phyloP scores from a whole-genome alignment of 2,888 invertebrate genomes.

The Macaria liturata region DNA sequence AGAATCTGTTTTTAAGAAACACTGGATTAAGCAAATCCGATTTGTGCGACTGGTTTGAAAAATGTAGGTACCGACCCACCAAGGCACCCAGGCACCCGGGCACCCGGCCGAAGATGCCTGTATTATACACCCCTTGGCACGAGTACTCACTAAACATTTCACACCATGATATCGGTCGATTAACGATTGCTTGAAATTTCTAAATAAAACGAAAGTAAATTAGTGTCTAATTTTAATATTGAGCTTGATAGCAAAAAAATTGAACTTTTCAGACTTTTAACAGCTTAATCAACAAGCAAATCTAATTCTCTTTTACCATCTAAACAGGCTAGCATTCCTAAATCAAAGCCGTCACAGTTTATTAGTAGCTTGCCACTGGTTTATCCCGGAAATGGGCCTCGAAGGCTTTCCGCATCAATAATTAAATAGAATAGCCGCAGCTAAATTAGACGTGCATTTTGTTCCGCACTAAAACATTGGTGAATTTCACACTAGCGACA shows the following conservation, averaged over 20 bases:
- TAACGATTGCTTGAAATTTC: too few relatives aligned
- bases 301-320: too few relatives aligned
- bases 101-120: too few relatives aligned
- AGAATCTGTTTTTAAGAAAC: constrained; percentile 24
- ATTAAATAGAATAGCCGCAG: constrained; percentile 27
- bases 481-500: constrained; percentile 8
- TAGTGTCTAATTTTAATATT: too few relatives aligned
- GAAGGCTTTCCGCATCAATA: constrained; percentile 38
- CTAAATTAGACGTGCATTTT: constrained; percentile 20
- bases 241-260: too few relatives aligned
- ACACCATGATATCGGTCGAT: too few relatives aligned
- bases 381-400: constrained; percentile 40
- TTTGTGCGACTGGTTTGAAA: constrained; percentile 8
- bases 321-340: neutral
- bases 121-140: too few relatives aligned
- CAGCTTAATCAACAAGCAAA: too few relatives aligned
- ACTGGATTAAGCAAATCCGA: constrained; percentile 15
- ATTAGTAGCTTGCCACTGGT: constrained; percentile 24
- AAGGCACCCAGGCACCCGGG: too few relatives aligned
- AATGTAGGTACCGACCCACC: neutral
- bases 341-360: constrained; percentile 12
- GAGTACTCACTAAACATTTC: too few relatives aligned
- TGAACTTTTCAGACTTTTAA: too few relatives aligned
- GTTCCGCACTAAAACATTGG: constrained; percentile 10
- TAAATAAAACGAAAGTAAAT: too few relatives aligned